Evolutionary conservation across 1,140 invertebrate species (phyloP), one percentile per base, ranked within the genome.

Genomic region (Drosophila subpulchrella): DNA sequence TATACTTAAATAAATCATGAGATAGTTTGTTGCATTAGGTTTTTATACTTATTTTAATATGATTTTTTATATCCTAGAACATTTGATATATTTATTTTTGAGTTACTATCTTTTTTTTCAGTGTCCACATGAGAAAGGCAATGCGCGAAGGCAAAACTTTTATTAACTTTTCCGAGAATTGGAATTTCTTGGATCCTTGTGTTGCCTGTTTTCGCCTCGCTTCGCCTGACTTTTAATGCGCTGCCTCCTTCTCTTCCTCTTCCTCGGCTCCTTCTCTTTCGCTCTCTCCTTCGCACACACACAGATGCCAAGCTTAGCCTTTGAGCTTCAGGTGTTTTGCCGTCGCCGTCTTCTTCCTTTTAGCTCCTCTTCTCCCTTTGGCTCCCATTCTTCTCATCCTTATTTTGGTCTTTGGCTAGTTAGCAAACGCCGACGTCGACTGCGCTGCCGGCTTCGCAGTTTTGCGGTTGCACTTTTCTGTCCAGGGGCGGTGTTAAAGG

Each of bases 151-250:
- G 75, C 83, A 86, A 88, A 85, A 86, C 83, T 86, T 86, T 86
- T 86, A 86, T 86, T 88, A 86, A 88, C 83, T 86, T 86, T 86
- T 86, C 83, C 84, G 66, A 86, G 83, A 86, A 86, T 79, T 83
- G 83, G 79, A 88, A 86, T 86, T 86, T 86, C 83, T 86, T 86
- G 83, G 83, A 86, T 86, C 83, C 83, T 86, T 71, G 41, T 71
- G 50, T 85, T 86, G 83, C 82, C 82, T 85, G 77, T 80, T 86
- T 84, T 85, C 79, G 83, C 75, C 75, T 86, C 76, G 83, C 83
- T 79, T 83, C 79, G 84, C 62, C 83, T 86, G 83, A 86, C 84
- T 83, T 79, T 86, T 88, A 88, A 86, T 83, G 75, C 78, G 70
- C 41, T 62, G 12, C 58, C 62, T 42, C 32, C 27, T 17, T 11